These are phyloP conservation scores for Berghia stephanieae DNA, from an alignment of 1,140 invertebrate genomes.

Conservation along the genomic window DNA sequence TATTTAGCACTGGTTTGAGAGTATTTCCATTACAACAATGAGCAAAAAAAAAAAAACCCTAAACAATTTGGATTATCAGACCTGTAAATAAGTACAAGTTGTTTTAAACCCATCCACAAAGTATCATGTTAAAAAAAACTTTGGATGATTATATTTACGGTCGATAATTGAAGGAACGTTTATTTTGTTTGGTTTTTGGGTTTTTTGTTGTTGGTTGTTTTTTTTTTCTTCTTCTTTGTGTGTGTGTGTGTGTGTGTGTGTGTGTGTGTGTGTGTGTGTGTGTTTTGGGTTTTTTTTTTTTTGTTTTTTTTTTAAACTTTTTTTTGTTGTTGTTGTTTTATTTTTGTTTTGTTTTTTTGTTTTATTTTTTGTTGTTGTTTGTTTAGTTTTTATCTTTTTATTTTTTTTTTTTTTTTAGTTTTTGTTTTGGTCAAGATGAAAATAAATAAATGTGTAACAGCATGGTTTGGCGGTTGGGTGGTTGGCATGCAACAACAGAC, in stretches of 20 bases:
- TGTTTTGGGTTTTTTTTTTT: background rate
- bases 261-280: constrained; percentile 5
- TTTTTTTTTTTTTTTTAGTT: background rate
- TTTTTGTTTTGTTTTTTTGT: background rate
- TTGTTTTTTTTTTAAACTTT: background rate
- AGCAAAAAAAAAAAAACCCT: too few relatives aligned
- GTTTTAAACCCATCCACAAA: too few relatives aligned
- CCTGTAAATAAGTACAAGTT: too few relatives aligned
- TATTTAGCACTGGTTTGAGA: too few relatives aligned
- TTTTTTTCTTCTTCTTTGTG: background rate
- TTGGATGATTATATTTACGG: background rate
- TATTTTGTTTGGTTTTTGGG: background rate
- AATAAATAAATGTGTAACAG: too few relatives aligned
- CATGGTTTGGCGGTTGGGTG: too few relatives aligned
- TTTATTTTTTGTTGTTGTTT: constrained; percentile 5
- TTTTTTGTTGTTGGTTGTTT: background rate
- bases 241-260: constrained; percentile 13
- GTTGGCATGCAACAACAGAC: too few relatives aligned
- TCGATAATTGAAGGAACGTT: background rate
- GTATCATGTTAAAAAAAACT: background rate
- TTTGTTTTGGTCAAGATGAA: too few relatives aligned
- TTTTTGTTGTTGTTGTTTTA: background rate
- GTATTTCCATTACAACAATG: too few relatives aligned
- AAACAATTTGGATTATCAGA: too few relatives aligned
- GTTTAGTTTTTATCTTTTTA: background rate